phyloP scores from a whole-genome alignment of 2,888 invertebrate species.

The Adelognathus sp. region DNA sequence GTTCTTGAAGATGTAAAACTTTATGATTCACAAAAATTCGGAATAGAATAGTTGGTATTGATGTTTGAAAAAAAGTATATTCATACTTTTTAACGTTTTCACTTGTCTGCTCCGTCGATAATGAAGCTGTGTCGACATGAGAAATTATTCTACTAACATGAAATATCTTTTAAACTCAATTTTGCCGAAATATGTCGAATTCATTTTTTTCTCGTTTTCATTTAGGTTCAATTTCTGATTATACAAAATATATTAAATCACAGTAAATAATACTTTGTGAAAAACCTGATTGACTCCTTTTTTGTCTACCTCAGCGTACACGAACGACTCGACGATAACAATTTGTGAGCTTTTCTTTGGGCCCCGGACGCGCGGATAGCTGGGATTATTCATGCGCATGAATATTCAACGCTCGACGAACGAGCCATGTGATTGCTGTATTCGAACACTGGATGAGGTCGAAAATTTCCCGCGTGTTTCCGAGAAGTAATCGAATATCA shows the following conservation, averaged over 20 bases:
- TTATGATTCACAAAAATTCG: background rate
- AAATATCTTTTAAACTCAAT: background rate
- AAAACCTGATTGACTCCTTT: background rate
- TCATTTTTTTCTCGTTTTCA: too few relatives aligned
- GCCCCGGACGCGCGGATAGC: background rate
- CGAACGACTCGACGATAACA: background rate
- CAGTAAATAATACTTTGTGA: background rate
- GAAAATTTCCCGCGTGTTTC: background rate
- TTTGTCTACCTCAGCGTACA: background rate
- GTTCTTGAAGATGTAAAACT: background rate
- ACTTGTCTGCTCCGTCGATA: background rate
- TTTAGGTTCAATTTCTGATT: background rate
- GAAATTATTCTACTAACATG: background rate
- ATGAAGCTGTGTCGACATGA: background rate
- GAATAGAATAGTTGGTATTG: background rate
- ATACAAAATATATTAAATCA: background rate
- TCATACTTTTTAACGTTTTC: background rate
- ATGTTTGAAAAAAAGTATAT: background rate
- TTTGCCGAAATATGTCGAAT: too few relatives aligned
- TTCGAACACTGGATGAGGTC: conserved; percentile 15
- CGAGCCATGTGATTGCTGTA: conserved; percentile 10
- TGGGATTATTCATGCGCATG: conserved; percentile 2
- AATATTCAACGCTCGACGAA: conserved; percentile 29
- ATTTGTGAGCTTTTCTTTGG: background rate
- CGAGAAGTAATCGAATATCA: background rate